Base-by-base conservation (phyloP, 2,797 vertebrate species). In the Betta splendens region DNA sequence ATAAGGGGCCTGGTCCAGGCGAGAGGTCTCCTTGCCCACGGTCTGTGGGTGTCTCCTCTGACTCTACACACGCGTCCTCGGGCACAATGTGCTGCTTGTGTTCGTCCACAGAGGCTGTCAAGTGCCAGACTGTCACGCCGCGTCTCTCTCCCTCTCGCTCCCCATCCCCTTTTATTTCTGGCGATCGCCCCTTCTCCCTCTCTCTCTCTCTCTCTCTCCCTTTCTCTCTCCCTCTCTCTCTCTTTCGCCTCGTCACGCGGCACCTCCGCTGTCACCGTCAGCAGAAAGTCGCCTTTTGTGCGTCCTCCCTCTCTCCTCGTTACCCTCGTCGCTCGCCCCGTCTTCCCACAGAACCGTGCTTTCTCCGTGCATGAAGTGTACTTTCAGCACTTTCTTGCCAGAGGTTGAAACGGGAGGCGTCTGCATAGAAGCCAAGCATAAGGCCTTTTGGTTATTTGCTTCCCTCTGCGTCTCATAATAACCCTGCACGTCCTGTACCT, bases 21-120 rank as follows among this genome's bases (percentile, higher is more conserved):
- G 55, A 72, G 63, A 61, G 59, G 56, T 81, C 79, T 82, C 87
- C 82, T 89, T 85, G 85, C 81, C 85, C 69, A 23, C 20, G 80
- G 85, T 74, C 52, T 68, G 68, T 54, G 78, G 67, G 45, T 64
- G 71, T 79, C 71, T 82, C 77, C 54, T 69, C 64, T 63, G 66
- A 83, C 69, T 80, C 32, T 6, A 56, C 39, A 72, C 47, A 53
- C 2, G 3, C 59, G 15, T 74, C 83, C 81, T 64, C 21, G 58
- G 69, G 86, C 74, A 48, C 51, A 60, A 54, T 76, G 76, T 66
- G 55, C 66, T 47, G 54, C 52, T 54, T 67, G 66, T 39, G 46
- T 80, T 82, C 9, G 35, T 80, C 59, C 59, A 64, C 16, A 26
- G 49, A 69, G 68, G 23, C 49, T 80, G 71, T 79, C 81, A 77